Base-by-base conservation (phyloP, 1,140 invertebrate genomes). In the Drosophila kikkawai region DNA sequence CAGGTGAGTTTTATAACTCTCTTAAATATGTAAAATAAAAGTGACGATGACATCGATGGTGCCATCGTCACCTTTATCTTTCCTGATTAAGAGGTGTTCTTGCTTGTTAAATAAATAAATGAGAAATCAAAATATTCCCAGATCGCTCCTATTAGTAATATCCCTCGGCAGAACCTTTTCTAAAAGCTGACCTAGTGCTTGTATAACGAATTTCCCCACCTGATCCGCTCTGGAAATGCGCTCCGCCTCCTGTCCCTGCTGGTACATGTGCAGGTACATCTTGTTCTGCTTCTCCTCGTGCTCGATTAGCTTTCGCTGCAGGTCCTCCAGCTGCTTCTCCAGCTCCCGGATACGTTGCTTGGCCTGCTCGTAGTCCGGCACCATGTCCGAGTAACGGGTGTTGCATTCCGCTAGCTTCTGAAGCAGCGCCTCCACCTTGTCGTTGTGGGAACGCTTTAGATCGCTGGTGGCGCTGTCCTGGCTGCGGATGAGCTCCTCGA, bases 201-300 rank as follows among this genome's bases (percentile, higher is more conserved):
- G 6, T 9, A 8, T 0, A 11, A 37, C 19, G 15, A 68, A 53
- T 45, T 64, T 75, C 13, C 56, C 26, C 32, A 95, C 95, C 93
- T 94, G 93, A 93, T 96, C 93, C 93, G 95, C 93, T 82, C 94
- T 94, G 77, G 96, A 95, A 82, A 96, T 94, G 74, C 95, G 95
- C 51, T 96, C 96, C 26, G 96, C 95, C 91, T 97, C 96, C 82
- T 96, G 95, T 15, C 96, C 96, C 93, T 97, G 96, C 79, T 95
- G 95, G 93, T 97, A 97, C 96, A 97, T 97, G 93, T 97, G 95
- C 81, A 97, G 93, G 92, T 97, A 97, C 93, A 96, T 95, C 83
- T 96, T 94, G 78, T 96, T 96, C 74, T 97, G 96, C 68, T 95
- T 95, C 61, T 95, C 95, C 79, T 97, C 96, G 48, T 96, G 96